Base-by-base conservation (phyloP, 2,113 vertebrate species). In the Lethenteron reissneri region DNA sequence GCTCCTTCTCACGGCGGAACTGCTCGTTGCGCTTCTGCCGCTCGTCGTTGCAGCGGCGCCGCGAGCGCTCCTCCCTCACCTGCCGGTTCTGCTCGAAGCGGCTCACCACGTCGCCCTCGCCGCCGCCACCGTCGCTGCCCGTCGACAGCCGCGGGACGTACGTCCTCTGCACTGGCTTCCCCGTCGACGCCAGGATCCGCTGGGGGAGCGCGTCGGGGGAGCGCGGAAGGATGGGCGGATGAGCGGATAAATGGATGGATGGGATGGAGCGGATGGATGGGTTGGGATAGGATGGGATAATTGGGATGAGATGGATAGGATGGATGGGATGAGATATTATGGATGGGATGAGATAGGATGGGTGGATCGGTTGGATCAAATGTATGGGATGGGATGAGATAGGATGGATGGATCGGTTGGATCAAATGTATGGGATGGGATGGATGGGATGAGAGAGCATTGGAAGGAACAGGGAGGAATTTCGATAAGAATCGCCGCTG, bases 71-170 rank as follows among this genome's bases (percentile, higher is more conserved):
- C 83, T 97, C 92, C 78, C 94, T 85, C 78, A 90, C 88, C 82
- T 83, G 92, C 80, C 95, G 90, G 90, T 95, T 95, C 80, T 86
- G 84, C 84, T 92, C 91, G 79, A 88, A 99, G 79, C 95, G 95
- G 81, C 83, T 83, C 77, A 86, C 86, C 81, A 95, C 84, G 72
- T 90, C 86, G 11, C 86, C 87, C 77, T 91, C 90, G 72, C 83
- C 86, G 21, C 21, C 7, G 21, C 62, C 62, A 9, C n/a, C 25
- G n/a, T 10, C 10, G 3, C 9, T 9, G 62, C 9, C 64, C 25
- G 64, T 68, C 41, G 41, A 41, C 79, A 88, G 81, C 77, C 86
- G 95, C 56, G 94, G 92, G 77, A 97, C 84, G 76, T 96, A 99
- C 81, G 84, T 86, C 80, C 88, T 90, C 80, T 84, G 85, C 79